These are phyloP conservation scores for Psephotus haematonotus DNA, from an alignment of 2,113 vertebrate genomes.

Conservation along the genomic window DNA sequence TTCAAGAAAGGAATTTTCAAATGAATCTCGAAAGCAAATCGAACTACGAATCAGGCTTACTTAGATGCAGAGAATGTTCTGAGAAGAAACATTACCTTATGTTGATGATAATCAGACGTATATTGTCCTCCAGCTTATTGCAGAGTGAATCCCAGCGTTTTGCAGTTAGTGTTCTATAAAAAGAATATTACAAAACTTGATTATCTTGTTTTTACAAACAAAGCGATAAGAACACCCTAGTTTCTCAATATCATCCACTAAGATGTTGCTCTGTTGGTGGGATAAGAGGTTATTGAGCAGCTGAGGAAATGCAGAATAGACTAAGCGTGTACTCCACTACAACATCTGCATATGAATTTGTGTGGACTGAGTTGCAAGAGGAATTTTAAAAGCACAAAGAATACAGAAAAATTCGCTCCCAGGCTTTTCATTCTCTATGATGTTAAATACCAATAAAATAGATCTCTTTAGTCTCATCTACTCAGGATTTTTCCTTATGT, in stretches of 20 bases:
- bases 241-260: not conserved
- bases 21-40: constrained; percentile 23
- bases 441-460: not conserved
- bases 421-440: not conserved
- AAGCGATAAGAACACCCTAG: not conserved
- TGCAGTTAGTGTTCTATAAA: constrained; percentile 10
- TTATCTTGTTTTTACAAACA: constrained; percentile 33
- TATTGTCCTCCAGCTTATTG: constrained; percentile 21
- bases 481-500: not conserved
- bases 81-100: constrained; percentile 21
- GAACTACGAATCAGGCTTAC: not conserved
- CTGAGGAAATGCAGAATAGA: not conserved
- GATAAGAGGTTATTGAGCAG: not conserved
- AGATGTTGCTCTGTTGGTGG: not conserved
- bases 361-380: not conserved
- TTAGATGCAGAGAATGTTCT: not conserved
- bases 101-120: constrained; percentile 12
- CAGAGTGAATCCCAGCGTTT: not conserved
- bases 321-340: not conserved
- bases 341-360: not conserved
- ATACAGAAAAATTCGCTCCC: not conserved
- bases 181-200: not conserved
- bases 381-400: not conserved
- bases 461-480: not conserved
- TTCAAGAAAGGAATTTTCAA: constrained; percentile 14